Base-by-base conservation (phyloP, 2,888 invertebrate species). In the Entomobrya multifasciata region DNA sequence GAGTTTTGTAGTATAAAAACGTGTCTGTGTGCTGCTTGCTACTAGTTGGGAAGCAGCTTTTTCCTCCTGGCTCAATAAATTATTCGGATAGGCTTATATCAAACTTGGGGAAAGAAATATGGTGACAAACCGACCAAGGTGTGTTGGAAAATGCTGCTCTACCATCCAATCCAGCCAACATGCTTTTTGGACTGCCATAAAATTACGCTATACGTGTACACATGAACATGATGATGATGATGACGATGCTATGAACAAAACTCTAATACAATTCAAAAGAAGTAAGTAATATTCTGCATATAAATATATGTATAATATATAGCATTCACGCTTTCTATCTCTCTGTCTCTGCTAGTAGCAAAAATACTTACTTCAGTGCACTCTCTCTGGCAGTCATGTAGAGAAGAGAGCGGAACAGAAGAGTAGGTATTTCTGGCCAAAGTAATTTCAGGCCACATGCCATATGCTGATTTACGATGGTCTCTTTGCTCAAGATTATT, bases 41-140 rank as follows among this genome's bases (percentile, higher is more conserved):
- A 17, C 41, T 49, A 30, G 49, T 25, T 65, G 55, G 72, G 85
- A 84, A 86, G 86, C 76, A 83, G 83, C 85, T 86, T 80, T 84
- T 80, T 86, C 87, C 83, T 81, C 89, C 87, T 86, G 77, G 86
- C 87, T 87, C 90, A 87, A 90, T 90, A 90, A 91, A 91, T 91
- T 91, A 91, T 88, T 87, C 84, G 87, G 90, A 89, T 90, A 89
- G 91, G 91, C 90, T 91, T 91, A 90, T 89, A 89, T 90, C 90
- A 90, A 90, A 90, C 90, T 88, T 89, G 88, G 90, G 84, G 89
- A 91, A 90, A 91, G 90, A 91, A 91, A 91, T 91, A 91, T 90
- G 90, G 90, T 90, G 90, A 90, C 90, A 90, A 83, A 87, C 81
- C 87, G 90, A 86, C 87, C 86, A 79, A 80, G 79, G 86, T 86